A percentile compares a stretch with the other conserved stretches of the same genome.
Conservation (phyloP, 1,140 invertebrate genomes). For the Cheumatopsyche charites region DNA sequence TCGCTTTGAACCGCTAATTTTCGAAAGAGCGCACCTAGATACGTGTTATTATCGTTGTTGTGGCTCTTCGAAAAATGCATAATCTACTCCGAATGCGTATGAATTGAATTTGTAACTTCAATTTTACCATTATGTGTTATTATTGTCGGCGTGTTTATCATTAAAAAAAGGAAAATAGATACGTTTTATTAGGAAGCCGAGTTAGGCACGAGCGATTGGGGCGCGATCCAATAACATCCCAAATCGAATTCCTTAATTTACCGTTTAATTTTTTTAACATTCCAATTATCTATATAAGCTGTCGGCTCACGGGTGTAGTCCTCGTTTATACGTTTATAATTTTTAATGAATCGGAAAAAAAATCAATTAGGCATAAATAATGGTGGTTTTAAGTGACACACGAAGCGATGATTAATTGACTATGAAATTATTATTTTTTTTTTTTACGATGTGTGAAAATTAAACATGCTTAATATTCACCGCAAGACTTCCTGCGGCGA, state of each 20-base stretch:
- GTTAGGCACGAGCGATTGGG: conserved; percentile 32
- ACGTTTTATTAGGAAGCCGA: conserved; percentile 24
- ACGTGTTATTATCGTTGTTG: no score
- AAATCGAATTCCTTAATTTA: conserved; percentile 46
- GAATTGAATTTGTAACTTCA: not conserved
- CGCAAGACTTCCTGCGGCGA: conserved; percentile 10
- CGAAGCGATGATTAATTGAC: conserved; percentile 9
- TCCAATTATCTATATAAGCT: conserved; percentile 42
- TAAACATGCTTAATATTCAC: not conserved
- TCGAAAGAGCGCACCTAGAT: conserved; percentile 1
- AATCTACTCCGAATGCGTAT: not conserved
- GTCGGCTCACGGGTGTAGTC: conserved; percentile 6
- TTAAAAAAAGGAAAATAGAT: conserved; percentile 20
- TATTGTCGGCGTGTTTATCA: conserved; percentile 4
- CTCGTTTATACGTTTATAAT: not conserved
- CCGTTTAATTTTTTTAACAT: conserved; percentile 49
- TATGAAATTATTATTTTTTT: not conserved
- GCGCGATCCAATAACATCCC: conserved; percentile 31
- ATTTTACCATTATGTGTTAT: not conserved
- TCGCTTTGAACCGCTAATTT: conserved; percentile 10
- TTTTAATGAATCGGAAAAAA: not conserved
- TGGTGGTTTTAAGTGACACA: not conserved
- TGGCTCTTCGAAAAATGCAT: conserved; percentile 2
- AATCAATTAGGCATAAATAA: not conserved
- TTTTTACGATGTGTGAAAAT: not conserved